Percentiles rank a stretch among this genome's conserved stretches.
Evolutionary conservation across 2,797 vertebrate species (phyloP).

Genomic region (Peromyscus melanophrys): DNA sequence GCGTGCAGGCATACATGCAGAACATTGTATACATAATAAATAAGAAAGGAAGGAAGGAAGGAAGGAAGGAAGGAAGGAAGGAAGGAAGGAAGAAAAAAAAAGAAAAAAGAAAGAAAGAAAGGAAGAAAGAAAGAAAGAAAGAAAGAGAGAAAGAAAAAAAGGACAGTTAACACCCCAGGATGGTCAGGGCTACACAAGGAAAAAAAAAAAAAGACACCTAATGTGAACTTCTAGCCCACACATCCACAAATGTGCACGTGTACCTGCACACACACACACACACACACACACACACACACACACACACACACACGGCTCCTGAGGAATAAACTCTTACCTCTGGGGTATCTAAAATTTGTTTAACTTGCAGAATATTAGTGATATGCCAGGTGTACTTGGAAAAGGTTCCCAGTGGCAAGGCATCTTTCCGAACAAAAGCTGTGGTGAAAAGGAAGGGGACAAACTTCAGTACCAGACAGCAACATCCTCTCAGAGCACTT

Average conservation of each 20-base stretch:
- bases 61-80: too few species aligned
- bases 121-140: too few species aligned
- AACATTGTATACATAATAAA: too few species aligned
- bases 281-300: not conserved
- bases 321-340: conserved; percentile 90
- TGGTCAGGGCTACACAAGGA: not conserved
- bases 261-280: too few species aligned
- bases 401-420: conserved; percentile 93
- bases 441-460: conserved; percentile 75
- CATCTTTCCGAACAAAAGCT: conserved; percentile 94
- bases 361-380: conserved; percentile 94
- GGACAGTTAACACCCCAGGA: not conserved
- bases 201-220: not conserved
- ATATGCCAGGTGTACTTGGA: conserved; percentile 97
- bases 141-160: too few species aligned
- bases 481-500: not conserved
- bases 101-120: too few species aligned
- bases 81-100: not conserved
- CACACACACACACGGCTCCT: not conserved
- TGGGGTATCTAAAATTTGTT: conserved; percentile 95
- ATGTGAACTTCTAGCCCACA: not conserved
- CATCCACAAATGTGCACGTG: not conserved
- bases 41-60: too few species aligned
- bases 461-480: conserved; percentile 57
- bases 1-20: too few species aligned